Evolutionary conservation across 2,113 vertebrate genomes (phyloP).

Genomic region (Pelecanus crispus): DNA sequence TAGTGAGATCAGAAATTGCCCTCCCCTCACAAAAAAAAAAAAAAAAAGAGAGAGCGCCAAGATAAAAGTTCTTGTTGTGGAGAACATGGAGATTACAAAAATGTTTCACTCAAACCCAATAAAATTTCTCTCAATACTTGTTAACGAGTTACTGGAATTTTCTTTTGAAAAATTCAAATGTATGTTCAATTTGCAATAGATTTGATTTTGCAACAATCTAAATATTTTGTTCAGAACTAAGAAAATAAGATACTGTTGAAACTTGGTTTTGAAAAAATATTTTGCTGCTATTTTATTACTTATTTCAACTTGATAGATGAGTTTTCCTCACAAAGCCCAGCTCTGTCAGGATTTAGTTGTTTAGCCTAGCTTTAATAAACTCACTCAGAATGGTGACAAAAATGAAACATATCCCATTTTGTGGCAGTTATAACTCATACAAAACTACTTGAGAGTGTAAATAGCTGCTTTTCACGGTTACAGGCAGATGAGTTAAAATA

Average conservation of each 20-base stretch:
- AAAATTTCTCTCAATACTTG: not conserved
- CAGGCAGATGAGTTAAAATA: not conserved
- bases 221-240: not conserved
- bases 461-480: not conserved
- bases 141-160: not conserved
- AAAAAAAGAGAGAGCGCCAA: not conserved
- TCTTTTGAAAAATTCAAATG: not conserved
- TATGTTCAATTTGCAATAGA: not conserved
- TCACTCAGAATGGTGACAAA: not conserved
- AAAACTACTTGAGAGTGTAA: not conserved
- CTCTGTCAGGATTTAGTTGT: not conserved
- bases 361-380: not conserved
- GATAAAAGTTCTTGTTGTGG: not conserved
- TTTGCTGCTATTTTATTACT: not conserved
- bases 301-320: not conserved
- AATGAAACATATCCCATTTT: not conserved
- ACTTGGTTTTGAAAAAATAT: not conserved
- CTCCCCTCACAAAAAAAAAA: too few species aligned
- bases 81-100: not conserved
- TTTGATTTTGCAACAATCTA: not conserved
- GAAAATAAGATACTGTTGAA: not conserved
- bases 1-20: not conserved
- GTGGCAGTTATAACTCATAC: not conserved
- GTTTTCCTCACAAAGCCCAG: not conserved
- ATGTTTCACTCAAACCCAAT: not conserved